phyloP scores from a whole-genome alignment of 2,888 invertebrate genomes.

The Lycophotia porphyrea region DNA sequence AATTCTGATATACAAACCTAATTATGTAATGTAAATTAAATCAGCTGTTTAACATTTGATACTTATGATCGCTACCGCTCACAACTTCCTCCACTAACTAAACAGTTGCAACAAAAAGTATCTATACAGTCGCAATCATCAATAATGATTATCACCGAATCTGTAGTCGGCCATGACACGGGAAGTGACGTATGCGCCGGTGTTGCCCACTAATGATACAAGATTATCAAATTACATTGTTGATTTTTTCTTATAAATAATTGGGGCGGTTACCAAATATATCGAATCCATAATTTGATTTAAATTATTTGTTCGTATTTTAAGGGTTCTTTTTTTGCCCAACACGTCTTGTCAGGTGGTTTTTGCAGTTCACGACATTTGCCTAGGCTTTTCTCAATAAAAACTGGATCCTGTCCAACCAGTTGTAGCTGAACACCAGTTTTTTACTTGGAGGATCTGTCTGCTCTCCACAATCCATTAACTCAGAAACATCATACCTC shows the following conservation, averaged over 20 bases:
- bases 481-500: background rate
- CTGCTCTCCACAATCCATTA: background rate
- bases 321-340: constrained; percentile 14
- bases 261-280: constrained; percentile 54
- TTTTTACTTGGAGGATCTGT: background rate
- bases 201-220: constrained; percentile 69
- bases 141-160: constrained; percentile 88
- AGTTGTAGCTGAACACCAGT: background rate
- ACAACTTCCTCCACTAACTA: constrained; percentile 64
- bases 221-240: constrained; percentile 62
- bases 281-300: constrained; percentile 44
- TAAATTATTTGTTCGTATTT: constrained; percentile 15
- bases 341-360: background rate
- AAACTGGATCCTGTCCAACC: background rate
- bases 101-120: constrained; percentile 80
- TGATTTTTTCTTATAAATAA: constrained; percentile 50
- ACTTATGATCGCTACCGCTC: constrained; percentile 44
- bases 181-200: constrained; percentile 76
- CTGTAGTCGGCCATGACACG: constrained; percentile 77
- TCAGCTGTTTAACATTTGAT: background rate
- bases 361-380: background rate
- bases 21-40: background rate
- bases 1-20: background rate
- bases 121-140: constrained; percentile 86
- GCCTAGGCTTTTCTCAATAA: background rate